Evolutionary conservation across 2,888 invertebrate species (phyloP).

Genomic region (Elysia crispata): DNA sequence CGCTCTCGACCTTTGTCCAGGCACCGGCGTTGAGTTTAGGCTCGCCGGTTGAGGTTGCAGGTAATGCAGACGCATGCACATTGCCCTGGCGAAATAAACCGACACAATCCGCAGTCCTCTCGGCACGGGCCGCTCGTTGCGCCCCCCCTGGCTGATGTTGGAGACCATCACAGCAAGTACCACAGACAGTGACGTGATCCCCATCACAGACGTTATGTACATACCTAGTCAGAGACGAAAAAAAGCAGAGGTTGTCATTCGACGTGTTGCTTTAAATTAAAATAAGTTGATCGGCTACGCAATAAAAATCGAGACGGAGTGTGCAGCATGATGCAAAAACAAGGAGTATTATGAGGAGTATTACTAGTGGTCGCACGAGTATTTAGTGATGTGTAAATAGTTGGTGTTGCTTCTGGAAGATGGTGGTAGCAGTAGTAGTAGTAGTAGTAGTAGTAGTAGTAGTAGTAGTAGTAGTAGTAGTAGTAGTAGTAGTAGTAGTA

Average conservation of each 20-base stretch:
- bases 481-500: conserved; percentile 28
- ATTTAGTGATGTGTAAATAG: too few relatives aligned
- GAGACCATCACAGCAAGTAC: conserved; percentile 76
- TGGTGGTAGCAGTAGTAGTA: too few relatives aligned
- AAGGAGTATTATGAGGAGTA: too few relatives aligned
- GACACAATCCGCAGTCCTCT: conserved; percentile 54
- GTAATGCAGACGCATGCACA: conserved; percentile 61
- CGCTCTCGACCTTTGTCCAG: not conserved
- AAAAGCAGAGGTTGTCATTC: not conserved
- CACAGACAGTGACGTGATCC: conserved; percentile 75
- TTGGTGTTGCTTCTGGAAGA: too few relatives aligned
- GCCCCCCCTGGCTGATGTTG: conserved; percentile 74
- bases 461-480: conserved; percentile 31
- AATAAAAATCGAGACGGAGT: too few relatives aligned
- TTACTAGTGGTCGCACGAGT: not conserved
- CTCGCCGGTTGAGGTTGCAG: conserved; percentile 21
- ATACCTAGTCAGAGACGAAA: conserved; percentile 67
- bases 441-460: conserved; percentile 23
- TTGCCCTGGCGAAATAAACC: conserved; percentile 56
- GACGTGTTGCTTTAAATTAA: too few relatives aligned
- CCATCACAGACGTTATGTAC: conserved; percentile 77
- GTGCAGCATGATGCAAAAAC: too few relatives aligned
- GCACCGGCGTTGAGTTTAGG: not conserved
- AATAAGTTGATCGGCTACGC: too few relatives aligned
- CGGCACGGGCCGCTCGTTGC: conserved; percentile 62